These are phyloP conservation scores for Paramormyrops hopkinsi DNA, from an alignment of 2,797 vertebrate species.

Conservation along the genomic window DNA sequence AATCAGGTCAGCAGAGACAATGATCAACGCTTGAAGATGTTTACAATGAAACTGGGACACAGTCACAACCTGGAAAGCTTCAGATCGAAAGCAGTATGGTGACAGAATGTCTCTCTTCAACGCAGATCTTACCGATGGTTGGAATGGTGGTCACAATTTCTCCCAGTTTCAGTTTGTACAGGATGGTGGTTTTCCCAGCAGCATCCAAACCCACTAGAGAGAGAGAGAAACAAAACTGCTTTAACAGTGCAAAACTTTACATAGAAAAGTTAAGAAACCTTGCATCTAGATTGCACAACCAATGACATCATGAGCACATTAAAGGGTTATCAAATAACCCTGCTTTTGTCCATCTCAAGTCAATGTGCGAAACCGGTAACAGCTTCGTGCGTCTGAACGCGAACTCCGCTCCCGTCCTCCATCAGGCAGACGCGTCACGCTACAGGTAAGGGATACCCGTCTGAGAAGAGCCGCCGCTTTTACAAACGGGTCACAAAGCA, in stretches of 20 bases:
- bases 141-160: conserved; percentile 69
- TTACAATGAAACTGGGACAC: background rate
- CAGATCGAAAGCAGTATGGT: background rate
- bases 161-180: conserved; percentile 67
- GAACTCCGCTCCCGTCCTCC: background rate
- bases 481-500: background rate
- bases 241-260: background rate
- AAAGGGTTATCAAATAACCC: background rate
- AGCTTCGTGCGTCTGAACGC: background rate
- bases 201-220: conserved; percentile 63
- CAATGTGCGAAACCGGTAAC: background rate
- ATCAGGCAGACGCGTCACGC: background rate
- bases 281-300: background rate
- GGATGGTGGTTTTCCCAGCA: conserved; percentile 65
- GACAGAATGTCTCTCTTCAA: background rate
- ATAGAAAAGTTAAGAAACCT: background rate
- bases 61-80: background rate
- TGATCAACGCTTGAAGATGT: background rate
- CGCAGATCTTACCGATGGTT: conserved; percentile 56
- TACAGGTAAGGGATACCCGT: background rate
- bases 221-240: background rate
- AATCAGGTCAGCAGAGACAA: background rate
- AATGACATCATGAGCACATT: background rate
- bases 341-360: background rate
- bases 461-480: background rate